phyloP scores from a whole-genome alignment of 2,888 invertebrate species.

The Mechanitis messenoides region DNA sequence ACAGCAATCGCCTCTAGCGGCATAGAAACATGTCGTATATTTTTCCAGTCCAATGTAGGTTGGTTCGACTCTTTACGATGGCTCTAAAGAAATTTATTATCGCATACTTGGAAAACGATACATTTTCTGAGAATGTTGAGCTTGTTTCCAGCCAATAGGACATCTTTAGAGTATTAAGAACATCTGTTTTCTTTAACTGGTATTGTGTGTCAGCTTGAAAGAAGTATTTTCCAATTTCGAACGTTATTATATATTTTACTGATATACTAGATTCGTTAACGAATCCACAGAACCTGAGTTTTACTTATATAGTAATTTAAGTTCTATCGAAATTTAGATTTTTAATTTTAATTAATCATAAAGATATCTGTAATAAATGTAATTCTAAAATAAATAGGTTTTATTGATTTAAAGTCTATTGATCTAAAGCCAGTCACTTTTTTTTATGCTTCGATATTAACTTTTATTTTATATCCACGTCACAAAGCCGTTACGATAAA shows the following conservation, averaged over 20 bases:
- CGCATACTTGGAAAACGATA: slow-evolving; percentile 54
- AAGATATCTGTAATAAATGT: no score
- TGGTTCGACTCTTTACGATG: slow-evolving; percentile 49
- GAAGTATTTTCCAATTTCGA: slow-evolving; percentile 19
- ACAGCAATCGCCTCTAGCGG: slow-evolving; percentile 45
- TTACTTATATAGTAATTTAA: no score
- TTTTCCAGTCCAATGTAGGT: slow-evolving; percentile 25
- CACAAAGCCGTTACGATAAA: no score
- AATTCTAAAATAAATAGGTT: no score
- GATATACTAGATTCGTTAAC: no score
- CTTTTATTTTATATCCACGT: no score
- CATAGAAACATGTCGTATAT: slow-evolving; percentile 33
- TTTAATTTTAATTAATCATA: no score
- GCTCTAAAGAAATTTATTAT: slow-evolving; percentile 58
- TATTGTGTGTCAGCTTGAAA: slow-evolving; percentile 24
- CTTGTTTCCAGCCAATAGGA: slow-evolving; percentile 32
- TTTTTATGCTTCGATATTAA: no score
- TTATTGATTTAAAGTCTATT: no score
- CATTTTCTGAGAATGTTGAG: slow-evolving; percentile 41
- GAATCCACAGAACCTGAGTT: no score
- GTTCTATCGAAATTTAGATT: no score
- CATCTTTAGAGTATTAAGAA: slow-evolving; percentile 32
- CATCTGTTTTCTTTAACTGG: slow-evolving; percentile 28
- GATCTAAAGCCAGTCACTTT: no score
- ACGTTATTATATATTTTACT: neutral